Base-by-base conservation (phyloP, 2,888 invertebrate species). In the Branchipolynoe longqiensis region DNA sequence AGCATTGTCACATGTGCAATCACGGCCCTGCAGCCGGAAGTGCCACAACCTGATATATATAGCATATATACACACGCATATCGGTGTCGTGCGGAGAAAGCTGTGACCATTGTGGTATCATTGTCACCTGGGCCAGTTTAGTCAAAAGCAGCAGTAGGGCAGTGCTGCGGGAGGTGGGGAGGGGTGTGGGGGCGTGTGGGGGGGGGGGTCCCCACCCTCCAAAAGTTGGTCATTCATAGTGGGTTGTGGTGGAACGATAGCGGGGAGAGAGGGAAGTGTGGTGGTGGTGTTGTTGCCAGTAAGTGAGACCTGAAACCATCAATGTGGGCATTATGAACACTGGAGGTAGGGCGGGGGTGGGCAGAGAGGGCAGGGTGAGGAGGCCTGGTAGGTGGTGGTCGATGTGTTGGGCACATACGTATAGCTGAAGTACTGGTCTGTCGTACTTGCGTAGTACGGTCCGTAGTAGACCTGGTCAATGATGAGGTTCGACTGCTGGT, bases 401-500 rank as follows among this genome's bases (percentile, higher is more conserved):
- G 84, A 40, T 36, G 36, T 31, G 22, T 40, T 83, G n/a, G 74
- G 78, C 12, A 82, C 85, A 74, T 88, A 88, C 22, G 85, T 87
- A 69, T 88, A 88, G 22, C 85, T 85, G 28, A 85, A 85, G 85
- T 89, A 89, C 81, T 88, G 87, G 59, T 87, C 87, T 8, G 88
- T 85, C 3, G 87, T 58, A 8, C 73, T 25, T 56, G 85, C 85
- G 85, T 83, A 82, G 74, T 87, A 91, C 6, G 93, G 92, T 40
- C 93, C 93, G 88, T 93, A 94, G 88, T 91, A 94, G 83, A 93
- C 93, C 88, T 93, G 93, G 89, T 94, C 93, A 41, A 94, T 92
- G 78, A 92, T 92, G 82, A 93, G 89, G 83, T 89, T 89, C 48
- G 74, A 86, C 74, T 87, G 87, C 64, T 89, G 88, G 82, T 89